Conservation (phyloP, 2,113 vertebrate genomes). For the Anarhynchus alexandrinus region DNA sequence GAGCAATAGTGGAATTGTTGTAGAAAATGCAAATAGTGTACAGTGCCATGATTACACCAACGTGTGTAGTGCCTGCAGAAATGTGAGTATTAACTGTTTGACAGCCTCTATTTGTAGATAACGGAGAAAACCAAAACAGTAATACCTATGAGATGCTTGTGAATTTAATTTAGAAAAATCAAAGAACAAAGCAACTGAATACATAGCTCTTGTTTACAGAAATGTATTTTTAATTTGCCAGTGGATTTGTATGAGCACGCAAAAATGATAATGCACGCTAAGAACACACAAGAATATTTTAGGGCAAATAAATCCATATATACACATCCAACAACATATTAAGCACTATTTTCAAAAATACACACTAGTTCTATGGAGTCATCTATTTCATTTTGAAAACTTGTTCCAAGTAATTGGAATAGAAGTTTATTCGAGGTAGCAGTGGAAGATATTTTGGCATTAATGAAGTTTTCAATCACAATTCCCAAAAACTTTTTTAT, state of each 20-base stretch:
- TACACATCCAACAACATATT: not conserved
- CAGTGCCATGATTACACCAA: not conserved
- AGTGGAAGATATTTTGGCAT: not conserved
- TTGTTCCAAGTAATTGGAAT: fast-evolving
- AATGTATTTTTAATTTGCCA: fast-evolving
- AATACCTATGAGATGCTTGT: not conserved
- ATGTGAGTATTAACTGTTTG: not conserved
- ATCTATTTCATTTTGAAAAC: not conserved
- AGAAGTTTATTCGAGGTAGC: not conserved
- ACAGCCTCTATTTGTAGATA: not conserved
- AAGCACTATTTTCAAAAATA: not conserved
- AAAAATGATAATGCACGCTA: fast-evolving
- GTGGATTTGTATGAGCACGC: not conserved
- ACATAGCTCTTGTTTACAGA: not conserved
- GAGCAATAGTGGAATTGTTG: constrained; percentile 32
- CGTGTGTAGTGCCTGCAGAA: not conserved
- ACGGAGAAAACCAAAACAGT: fast-evolving
- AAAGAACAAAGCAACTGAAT: not conserved
- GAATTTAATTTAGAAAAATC: not conserved
- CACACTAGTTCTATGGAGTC: not conserved
- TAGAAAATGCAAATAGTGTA: not conserved
- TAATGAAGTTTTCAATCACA: not conserved
- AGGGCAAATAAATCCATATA: not conserved
- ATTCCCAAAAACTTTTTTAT: not conserved
- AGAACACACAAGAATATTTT: not conserved